A percentile compares a stretch with the other conserved stretches of the same genome.
phyloP scores from a whole-genome alignment of 2,888 invertebrate genomes.

The Punctoribates punctum region DNA sequence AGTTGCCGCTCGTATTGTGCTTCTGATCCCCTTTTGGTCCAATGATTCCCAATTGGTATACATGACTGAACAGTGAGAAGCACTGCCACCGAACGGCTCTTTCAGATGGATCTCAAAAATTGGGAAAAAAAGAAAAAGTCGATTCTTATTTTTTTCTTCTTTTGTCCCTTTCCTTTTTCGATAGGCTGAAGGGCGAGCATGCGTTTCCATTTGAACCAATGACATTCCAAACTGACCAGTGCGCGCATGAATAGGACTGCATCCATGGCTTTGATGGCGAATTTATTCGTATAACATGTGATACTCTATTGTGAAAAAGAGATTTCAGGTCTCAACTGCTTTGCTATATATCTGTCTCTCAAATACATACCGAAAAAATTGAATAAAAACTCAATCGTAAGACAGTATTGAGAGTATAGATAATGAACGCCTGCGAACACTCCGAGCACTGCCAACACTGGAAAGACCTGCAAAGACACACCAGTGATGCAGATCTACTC shows the following conservation, averaged over 20 bases:
- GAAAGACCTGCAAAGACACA: too few species aligned
- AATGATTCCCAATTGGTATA: slow-evolving; percentile 38
- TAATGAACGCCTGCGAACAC: neutral
- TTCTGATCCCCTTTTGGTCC: slow-evolving; percentile 39
- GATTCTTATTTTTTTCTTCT: slow-evolving; percentile 13
- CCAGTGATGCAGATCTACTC: neutral
- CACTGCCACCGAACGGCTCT: slow-evolving; percentile 11
- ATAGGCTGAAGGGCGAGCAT: slow-evolving; percentile 37
- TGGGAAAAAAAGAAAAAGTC: slow-evolving; percentile 32
- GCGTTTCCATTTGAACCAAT: slow-evolving; percentile 32
- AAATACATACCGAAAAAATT: neutral
- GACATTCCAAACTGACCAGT: slow-evolving; percentile 38
- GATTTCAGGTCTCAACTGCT: neutral
- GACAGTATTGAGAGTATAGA: slow-evolving; percentile 8
- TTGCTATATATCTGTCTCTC: neutral
- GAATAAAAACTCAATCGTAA: neutral
- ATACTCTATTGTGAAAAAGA: neutral
- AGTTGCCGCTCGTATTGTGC: slow-evolving; percentile 25
- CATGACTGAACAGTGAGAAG: slow-evolving; percentile 36
- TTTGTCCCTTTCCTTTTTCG: slow-evolving; percentile 33
- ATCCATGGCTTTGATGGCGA: neutral
- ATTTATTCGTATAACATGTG: neutral
- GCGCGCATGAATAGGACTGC: slow-evolving; percentile 29
- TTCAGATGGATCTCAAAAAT: neutral
- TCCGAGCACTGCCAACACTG: neutral